Conservation (phyloP, 1,140 invertebrate genomes). For the Melanaphis sacchari region DNA sequence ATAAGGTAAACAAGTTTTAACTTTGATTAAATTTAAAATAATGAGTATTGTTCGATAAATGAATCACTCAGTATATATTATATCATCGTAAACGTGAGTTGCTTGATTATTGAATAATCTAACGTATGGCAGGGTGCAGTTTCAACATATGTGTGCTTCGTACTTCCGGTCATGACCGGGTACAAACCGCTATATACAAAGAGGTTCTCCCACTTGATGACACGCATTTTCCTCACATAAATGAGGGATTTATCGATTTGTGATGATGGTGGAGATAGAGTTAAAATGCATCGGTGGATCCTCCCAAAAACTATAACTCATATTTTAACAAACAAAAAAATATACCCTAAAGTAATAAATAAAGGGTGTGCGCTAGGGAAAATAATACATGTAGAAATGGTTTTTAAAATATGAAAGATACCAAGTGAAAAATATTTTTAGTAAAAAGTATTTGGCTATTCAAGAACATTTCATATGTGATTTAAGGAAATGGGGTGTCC, state of each 20-base stretch:
- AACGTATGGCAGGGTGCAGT: background rate
- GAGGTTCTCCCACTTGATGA: background rate
- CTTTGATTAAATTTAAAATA: no score
- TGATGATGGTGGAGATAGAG: background rate
- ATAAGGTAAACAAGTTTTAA: no score
- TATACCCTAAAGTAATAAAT: slow-evolving; percentile 35
- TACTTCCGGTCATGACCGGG: slow-evolving; percentile 36
- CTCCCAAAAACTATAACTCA: slow-evolving; percentile 25
- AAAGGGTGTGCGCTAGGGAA: slow-evolving; percentile 15
- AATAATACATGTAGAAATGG: slow-evolving; percentile 34
- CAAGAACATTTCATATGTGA: slow-evolving; percentile 17
- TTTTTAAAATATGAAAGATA: slow-evolving; percentile 32
- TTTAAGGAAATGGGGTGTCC: slow-evolving; percentile 10
- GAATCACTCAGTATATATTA: no score
- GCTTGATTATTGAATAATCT: background rate
- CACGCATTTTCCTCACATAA: slow-evolving; percentile 26
- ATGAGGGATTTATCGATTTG: slow-evolving; percentile 35
- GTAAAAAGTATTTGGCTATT: slow-evolving; percentile 36
- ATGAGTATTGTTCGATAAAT: no score
- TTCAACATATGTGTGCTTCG: background rate
- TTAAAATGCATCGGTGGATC: background rate
- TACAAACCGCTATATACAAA: background rate
- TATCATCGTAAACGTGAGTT: background rate
- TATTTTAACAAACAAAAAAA: slow-evolving; percentile 27
- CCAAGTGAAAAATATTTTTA: slow-evolving; percentile 30